Base-by-base conservation (phyloP, 2,797 vertebrate genomes). In the Coracias cyanogaster region DNA sequence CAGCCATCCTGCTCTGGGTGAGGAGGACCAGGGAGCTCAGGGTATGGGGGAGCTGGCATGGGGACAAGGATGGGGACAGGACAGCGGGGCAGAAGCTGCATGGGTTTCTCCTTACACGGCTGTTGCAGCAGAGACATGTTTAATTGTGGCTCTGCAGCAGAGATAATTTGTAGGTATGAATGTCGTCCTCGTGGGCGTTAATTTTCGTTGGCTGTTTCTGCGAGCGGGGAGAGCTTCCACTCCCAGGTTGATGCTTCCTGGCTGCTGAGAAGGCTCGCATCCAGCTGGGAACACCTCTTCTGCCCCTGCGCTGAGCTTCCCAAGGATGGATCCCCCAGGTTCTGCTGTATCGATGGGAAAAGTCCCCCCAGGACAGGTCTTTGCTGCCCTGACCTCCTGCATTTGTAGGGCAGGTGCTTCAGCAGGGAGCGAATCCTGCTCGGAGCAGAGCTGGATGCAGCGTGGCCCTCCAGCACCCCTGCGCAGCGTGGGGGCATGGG, bases 121-220 rank as follows among this genome's bases (percentile, higher is more conserved):
- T 35, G 37, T n/a, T 51, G 48, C 52, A 29, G 66, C 4, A 2
- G 28, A 65, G 45, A 9, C n/a, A 52, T 28, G 31, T 89, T 82
- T 77, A 35, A 91, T 3, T 22, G 49, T 70, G 64, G 80, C 79
- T 91, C 71, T 79, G 25, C 3, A 0, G 69, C 77, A 51, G 60
- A 73, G 86, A 39, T 84, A 49, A 92, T 85, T 91, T 76, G 73
- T 55, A 93, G 95, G 95, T 92, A 76, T 61, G 66, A 39, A 76
- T 33, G 37, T 61, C 39, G 0, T 65, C 78, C 91, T 43, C 6
- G 46, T 69, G 86, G 92, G 91, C 5, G 62, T 62, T 76, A 7
- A 28, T 76, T 90, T 81, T 37, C 28, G 2, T 61, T 28, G 3
- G 18, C 46, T 92, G 73, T 79, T 82, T 54, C 43, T 70, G 58